These are phyloP conservation scores for Gulo gulo DNA, from an alignment of 2,113 vertebrate species.

Conservation along the genomic window DNA sequence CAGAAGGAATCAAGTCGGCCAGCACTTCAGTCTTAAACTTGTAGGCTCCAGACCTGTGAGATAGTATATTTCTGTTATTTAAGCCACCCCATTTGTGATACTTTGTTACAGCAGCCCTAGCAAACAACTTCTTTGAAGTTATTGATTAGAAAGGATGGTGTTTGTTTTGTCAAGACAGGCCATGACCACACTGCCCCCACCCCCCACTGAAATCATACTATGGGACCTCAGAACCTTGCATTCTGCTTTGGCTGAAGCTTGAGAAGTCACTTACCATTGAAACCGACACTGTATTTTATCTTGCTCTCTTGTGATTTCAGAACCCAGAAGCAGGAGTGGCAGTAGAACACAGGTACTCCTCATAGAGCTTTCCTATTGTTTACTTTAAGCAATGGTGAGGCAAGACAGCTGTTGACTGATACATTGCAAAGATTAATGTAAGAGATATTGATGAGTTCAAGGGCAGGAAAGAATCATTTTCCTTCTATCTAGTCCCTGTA, in stretches of 20 bases:
- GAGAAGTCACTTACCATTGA: neutral
- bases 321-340: neutral
- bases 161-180: neutral
- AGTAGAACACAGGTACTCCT: neutral
- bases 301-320: neutral
- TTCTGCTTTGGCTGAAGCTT: neutral
- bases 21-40: neutral
- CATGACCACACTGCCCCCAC: fast-evolving
- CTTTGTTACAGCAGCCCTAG: neutral
- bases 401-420: neutral
- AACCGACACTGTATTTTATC: neutral
- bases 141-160: neutral
- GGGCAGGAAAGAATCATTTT: neutral
- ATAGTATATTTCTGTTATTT: neutral
- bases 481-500: neutral
- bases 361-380: neutral
- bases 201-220: neutral
- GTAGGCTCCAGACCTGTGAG: neutral
- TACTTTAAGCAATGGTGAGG: neutral
- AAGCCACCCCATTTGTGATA: neutral
- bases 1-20: neutral
- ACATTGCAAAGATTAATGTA: neutral
- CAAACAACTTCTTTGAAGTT: neutral
- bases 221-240: neutral
- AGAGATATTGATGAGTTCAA: neutral